phyloP scores from a whole-genome alignment of 1,140 invertebrate species.

The Contarinia nasturtii region DNA sequence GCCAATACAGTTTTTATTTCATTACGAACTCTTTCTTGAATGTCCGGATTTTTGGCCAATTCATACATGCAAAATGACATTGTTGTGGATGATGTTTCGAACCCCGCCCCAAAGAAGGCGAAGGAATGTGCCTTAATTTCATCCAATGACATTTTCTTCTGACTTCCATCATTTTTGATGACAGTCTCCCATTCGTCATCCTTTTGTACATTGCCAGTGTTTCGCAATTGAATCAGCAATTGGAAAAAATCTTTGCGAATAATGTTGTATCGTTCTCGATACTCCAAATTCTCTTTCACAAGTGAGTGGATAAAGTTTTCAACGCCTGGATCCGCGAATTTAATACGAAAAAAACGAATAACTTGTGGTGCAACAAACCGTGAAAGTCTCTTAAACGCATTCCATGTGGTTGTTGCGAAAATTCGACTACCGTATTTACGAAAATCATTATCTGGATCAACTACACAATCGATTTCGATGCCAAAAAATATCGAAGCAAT shows the following conservation, averaged over 20 bases:
- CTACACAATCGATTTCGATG: background rate
- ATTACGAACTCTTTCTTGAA: constrained; percentile 31
- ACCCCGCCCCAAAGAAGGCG: constrained; percentile 13
- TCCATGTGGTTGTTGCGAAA: constrained; percentile 1
- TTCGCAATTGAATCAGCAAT: constrained; percentile 33
- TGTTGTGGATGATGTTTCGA: constrained; percentile 39
- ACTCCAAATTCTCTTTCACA: constrained; percentile 30
- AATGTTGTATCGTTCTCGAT: constrained; percentile 25
- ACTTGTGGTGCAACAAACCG: constrained; percentile 9
- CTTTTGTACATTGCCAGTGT: constrained; percentile 22
- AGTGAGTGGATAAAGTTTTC: constrained; percentile 31
- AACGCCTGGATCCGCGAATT: constrained; percentile 19
- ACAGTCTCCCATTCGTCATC: constrained; percentile 21
- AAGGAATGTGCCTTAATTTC: constrained; percentile 1
- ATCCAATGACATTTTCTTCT: constrained; percentile 1
- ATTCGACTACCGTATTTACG: constrained; percentile 10
- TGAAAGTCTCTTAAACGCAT: constrained; percentile 1
- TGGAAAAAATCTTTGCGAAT: constrained; percentile 37
- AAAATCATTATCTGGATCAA: constrained; percentile 1
- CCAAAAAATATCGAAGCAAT: background rate
- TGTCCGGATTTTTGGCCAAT: constrained; percentile 29
- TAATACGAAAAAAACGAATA: constrained; percentile 9
- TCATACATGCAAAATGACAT: no score
- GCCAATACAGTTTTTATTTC: constrained; percentile 28
- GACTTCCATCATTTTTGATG: constrained; percentile 2